These are phyloP conservation scores for Eulacestoma nigropectus DNA, from an alignment of 2,113 vertebrate genomes.

Conservation along the genomic window DNA sequence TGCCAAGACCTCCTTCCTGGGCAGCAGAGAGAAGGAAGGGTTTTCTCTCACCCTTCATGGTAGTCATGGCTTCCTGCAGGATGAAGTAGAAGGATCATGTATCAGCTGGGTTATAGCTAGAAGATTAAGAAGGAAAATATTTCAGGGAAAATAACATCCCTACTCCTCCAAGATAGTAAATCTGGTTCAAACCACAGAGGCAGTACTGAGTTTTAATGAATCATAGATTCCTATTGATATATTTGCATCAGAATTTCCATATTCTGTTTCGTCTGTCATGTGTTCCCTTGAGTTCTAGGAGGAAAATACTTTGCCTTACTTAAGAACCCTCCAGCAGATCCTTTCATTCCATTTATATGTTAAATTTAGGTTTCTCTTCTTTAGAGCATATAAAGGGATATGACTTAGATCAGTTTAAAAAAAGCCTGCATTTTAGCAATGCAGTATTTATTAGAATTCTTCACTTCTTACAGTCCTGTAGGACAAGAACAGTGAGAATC, in stretches of 20 bases:
- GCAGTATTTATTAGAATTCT: neutral
- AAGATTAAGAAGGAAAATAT: neutral
- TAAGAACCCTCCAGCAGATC: neutral
- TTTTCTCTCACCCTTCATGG: neutral
- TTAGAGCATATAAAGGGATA: neutral
- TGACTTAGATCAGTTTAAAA: neutral
- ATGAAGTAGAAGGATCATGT: neutral
- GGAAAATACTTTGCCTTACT: neutral
- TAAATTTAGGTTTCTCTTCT: neutral
- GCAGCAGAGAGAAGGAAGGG: neutral
- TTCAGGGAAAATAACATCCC: neutral
- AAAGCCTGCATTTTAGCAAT: neutral
- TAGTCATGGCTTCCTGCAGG: neutral
- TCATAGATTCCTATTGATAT: neutral
- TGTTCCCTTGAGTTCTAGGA: neutral
- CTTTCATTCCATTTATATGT: neutral
- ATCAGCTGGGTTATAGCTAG: neutral
- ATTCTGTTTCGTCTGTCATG: neutral
- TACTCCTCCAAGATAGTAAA: neutral
- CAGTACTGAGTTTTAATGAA: neutral
- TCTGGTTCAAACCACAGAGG: neutral
- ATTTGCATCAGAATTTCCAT: neutral
- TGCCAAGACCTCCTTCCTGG: neutral
- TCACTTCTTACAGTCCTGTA: neutral
- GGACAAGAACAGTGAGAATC: neutral